Conservation (phyloP, 2,888 invertebrate genomes). For the Adelognathus sp. region DNA sequence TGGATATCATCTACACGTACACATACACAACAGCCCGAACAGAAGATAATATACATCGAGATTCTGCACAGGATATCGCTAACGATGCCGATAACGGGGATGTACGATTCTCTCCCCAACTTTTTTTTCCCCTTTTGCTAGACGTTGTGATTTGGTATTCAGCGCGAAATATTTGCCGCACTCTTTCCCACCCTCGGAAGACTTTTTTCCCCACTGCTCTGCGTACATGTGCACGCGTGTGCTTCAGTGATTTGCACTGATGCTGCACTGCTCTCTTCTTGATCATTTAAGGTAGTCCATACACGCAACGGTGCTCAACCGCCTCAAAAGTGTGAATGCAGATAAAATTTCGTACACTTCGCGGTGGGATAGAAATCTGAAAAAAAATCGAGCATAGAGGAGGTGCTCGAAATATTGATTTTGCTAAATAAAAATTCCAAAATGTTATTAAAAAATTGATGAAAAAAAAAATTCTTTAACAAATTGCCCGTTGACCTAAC, state of each 20-base stretch:
- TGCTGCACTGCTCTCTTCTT: neutral
- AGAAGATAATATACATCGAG: slow-evolving; percentile 1
- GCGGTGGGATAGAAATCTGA: too few species aligned
- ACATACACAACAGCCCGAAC: neutral
- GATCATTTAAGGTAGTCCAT: slow-evolving; percentile 10
- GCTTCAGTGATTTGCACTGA: neutral
- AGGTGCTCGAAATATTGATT: too few species aligned
- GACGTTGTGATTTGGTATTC: slow-evolving; percentile 42
- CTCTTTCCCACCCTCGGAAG: slow-evolving; percentile 8
- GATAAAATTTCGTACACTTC: too few species aligned
- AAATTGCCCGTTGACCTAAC: too few species aligned
- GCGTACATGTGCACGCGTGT: neutral
- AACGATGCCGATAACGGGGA: slow-evolving; percentile 41
- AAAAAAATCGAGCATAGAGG: too few species aligned
- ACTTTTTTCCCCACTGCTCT: neutral
- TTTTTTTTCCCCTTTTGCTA: neutral
- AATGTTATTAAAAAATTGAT: too few species aligned
- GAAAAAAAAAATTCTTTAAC: too few species aligned
- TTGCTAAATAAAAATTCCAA: too few species aligned
- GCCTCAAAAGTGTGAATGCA: too few species aligned
- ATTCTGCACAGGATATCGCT: slow-evolving; percentile 31
- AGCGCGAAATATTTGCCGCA: slow-evolving; percentile 29
- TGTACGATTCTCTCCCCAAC: neutral
- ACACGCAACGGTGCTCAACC: too few species aligned
- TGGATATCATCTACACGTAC: neutral